Evolutionary conservation across 2,113 vertebrate species (phyloP).

Genomic region (Macheiramphus alcinus): DNA sequence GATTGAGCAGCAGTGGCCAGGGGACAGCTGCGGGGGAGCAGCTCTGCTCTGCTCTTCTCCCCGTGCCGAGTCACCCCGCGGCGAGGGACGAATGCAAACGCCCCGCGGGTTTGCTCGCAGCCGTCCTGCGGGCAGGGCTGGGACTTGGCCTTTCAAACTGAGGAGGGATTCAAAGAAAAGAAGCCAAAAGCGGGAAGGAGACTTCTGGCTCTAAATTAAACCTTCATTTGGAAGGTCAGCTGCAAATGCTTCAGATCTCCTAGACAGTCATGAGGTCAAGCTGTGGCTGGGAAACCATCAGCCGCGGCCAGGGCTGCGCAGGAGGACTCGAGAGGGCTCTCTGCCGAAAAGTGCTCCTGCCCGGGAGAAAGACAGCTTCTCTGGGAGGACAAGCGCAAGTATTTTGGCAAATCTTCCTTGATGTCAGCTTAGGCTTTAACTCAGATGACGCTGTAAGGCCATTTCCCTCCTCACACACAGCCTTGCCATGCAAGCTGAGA

Average conservation of each 20-base stretch:
- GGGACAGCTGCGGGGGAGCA: neutral
- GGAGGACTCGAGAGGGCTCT: neutral
- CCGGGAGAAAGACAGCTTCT: neutral
- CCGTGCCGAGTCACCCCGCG: neutral
- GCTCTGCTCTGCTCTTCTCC: neutral
- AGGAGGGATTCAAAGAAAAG: neutral
- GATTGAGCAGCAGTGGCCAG: neutral
- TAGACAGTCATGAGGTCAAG: neutral
- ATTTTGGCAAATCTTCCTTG: neutral
- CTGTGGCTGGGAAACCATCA: neutral
- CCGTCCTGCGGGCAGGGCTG: accelerated
- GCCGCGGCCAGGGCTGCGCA: neutral
- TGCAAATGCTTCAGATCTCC: neutral
- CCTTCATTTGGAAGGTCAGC: neutral
- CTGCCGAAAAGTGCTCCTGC: neutral
- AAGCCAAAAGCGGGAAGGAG: neutral
- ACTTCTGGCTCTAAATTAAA: neutral
- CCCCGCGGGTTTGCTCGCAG: neutral
- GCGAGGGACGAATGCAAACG: neutral
- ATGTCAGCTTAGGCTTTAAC: neutral
- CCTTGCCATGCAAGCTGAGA: neutral
- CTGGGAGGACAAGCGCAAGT: neutral
- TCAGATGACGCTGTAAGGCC: neutral
- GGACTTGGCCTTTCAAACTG: neutral
- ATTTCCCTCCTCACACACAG: neutral